Base-by-base conservation (phyloP, 2,113 vertebrate genomes). In the Abramis brama region DNA sequence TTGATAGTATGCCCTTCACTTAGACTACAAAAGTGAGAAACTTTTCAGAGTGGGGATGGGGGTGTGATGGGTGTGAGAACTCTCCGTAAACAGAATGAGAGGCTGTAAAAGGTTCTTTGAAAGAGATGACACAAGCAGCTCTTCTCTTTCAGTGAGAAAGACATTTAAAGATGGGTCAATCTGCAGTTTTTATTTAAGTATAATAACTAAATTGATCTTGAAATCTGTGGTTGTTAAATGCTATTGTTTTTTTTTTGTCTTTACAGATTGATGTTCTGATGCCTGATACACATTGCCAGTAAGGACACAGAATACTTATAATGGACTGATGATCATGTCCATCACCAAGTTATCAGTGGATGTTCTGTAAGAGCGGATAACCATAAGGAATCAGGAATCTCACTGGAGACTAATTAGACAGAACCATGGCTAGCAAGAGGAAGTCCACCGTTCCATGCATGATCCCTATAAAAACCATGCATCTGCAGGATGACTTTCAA, bases 391-490 rank as follows among this genome's bases (percentile, higher is more conserved):
- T 83, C 74, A 86, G 71, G 75, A 85, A 85, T 86, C 89, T 91
- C 88, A 87, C 89, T 86, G 86, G 76, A 62, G 88, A 82, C 75
- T 86, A 87, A 57, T 86, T 86, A 86, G 90, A 66, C 82, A 60
- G 55, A 93, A 84, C 50, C 59, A 99, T 99, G 98, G 98, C 98
- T 89, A 99, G 98, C 95, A 99, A 99, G 92, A 96, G 98, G 92
- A 99, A 99, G 92, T 99, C 97, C 21, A 97, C 97, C 15, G 97
- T 94, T 15, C 98, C 98, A 1, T 99, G 98, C 89, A 99, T 99
- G 98, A 99, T 99, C 92, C 98, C 98, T 0, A 93, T 97, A 68
- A 99, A 99, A 93, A 91, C 94, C 0, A 89, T 95, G 89, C 95
- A 87, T 45, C 84, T 94, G 5, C 89, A 94, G 86, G 97, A 96